Conservation (phyloP, 1,140 invertebrate species). For the Brachystomella parvula region DNA sequence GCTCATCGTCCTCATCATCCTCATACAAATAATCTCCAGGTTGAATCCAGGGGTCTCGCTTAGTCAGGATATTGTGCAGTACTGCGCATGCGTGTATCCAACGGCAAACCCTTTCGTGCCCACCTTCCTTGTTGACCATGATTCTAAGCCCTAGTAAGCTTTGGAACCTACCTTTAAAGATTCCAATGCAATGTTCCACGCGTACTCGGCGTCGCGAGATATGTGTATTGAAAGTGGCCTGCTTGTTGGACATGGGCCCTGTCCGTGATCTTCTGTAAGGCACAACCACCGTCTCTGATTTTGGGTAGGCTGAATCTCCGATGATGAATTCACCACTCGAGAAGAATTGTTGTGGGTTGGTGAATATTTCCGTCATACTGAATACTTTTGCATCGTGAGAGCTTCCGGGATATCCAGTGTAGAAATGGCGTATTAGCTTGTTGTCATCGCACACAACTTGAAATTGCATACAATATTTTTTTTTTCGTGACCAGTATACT, state of each 20-base stretch:
- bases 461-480: conserved; percentile 17
- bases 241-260: neutral
- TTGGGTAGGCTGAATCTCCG: conserved; percentile 18
- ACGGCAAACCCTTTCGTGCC: conserved; percentile 4
- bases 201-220: conserved; percentile 7
- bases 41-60: conserved; percentile 6
- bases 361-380: neutral
- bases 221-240: conserved; percentile 12
- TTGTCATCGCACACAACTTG: conserved; percentile 16
- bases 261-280: neutral
- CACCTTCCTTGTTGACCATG: neutral
- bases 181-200: conserved; percentile 18
- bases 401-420: conserved; percentile 17
- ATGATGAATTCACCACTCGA: conserved; percentile 12
- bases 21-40: neutral
- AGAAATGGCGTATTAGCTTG: neutral
- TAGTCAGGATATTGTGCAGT: conserved; percentile 12
- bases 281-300: conserved; percentile 5
- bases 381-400: conserved; percentile 20
- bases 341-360: conserved; percentile 7
- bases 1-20: conserved; percentile 11
- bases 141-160: conserved; percentile 5
- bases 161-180: conserved; percentile 16
- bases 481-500: conserved; percentile 17
- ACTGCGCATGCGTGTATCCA: conserved; percentile 17